These are phyloP conservation scores for Pachyrhynchus sulphureomaculatus DNA, from an alignment of 1,140 invertebrate genomes.

Conservation along the genomic window DNA sequence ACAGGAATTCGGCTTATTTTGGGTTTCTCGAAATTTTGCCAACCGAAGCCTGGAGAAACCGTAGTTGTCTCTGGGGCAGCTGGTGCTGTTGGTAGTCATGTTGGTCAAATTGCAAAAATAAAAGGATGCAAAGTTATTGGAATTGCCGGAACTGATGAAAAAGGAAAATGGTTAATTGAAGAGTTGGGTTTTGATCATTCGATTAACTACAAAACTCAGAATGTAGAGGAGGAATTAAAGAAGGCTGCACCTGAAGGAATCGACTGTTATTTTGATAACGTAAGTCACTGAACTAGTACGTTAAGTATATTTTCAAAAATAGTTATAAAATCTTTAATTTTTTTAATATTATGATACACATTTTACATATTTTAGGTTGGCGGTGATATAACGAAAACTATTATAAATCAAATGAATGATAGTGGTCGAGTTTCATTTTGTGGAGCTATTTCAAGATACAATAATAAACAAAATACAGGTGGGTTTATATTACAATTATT, in stretches of 20 bases:
- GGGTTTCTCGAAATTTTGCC: slow-evolving; percentile 68
- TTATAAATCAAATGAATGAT: slow-evolving; percentile 64
- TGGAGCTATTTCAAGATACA: slow-evolving; percentile 65
- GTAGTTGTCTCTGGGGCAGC: too few relatives aligned
- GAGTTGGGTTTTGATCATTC: slow-evolving; percentile 68
- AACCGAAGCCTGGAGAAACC: slow-evolving; percentile 68
- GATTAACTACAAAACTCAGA: slow-evolving; percentile 70
- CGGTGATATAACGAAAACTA: slow-evolving; percentile 61
- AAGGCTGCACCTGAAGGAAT: slow-evolving; percentile 65
- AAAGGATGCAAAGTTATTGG: too few relatives aligned
- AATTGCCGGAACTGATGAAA: too few relatives aligned
- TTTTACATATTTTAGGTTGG: slow-evolving; percentile 1
- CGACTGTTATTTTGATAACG: slow-evolving; percentile 76
- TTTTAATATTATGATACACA: not conserved
- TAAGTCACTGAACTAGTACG: too few relatives aligned
- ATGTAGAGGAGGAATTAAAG: slow-evolving; percentile 58
- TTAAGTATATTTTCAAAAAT: too few relatives aligned
- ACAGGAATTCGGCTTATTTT: slow-evolving; percentile 67
- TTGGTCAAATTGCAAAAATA: too few relatives aligned
- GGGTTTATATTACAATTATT: too few relatives aligned
- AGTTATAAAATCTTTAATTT: too few relatives aligned
- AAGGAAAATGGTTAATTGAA: slow-evolving; percentile 61
- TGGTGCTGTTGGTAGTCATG: slow-evolving; percentile 71
- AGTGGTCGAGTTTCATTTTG: slow-evolving; percentile 65
- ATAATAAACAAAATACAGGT: slow-evolving; percentile 38